A percentile compares a stretch with the other conserved stretches of the same genome.
Conservation (phyloP, 2,113 vertebrate genomes). For the Percopsis transmontana region DNA sequence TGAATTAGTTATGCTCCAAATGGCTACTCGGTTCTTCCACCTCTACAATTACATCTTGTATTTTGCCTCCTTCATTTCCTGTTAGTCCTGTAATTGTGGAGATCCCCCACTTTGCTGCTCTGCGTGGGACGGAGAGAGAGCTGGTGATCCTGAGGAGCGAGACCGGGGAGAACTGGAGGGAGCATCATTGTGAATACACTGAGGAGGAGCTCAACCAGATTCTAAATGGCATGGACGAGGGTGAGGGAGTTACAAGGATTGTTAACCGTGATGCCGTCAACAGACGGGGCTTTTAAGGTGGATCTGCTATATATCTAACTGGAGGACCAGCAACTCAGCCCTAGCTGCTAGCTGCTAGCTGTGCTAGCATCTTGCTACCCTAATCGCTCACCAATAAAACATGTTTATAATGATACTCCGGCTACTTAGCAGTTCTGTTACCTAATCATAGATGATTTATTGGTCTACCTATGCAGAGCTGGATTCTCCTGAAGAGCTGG, state of each 20-base stretch:
- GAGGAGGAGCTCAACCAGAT: slow-evolving; percentile 97
- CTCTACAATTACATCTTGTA: slow-evolving; percentile 3
- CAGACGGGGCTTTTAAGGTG: too few species aligned
- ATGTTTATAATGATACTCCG: too few species aligned
- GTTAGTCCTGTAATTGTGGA: slow-evolving; percentile 97
- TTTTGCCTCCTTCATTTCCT: slow-evolving; percentile 47
- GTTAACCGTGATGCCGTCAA: background rate
- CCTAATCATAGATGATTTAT: background rate
- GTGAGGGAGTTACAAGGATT: slow-evolving; percentile 67
- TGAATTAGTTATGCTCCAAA: background rate
- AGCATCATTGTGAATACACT: slow-evolving; percentile 95
- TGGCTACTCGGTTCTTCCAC: background rate
- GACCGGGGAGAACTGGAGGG: slow-evolving; percentile 97
- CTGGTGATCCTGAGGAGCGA: slow-evolving; percentile 96
- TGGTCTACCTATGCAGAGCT: slow-evolving; percentile 78
- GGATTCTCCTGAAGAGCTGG: slow-evolving; percentile 91
- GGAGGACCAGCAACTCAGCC: too few species aligned
- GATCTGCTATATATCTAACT: too few species aligned
- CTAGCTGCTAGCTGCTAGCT: too few species aligned
- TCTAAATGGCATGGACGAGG: slow-evolving; percentile 98
- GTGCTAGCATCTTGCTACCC: too few species aligned
- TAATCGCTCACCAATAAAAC: too few species aligned
- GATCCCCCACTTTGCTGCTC: slow-evolving; percentile 97
- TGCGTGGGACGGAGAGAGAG: slow-evolving; percentile 94
- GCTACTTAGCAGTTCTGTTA: too few species aligned